phyloP scores from a whole-genome alignment of 2,113 vertebrate genomes.

The Microcebus murinus region DNA sequence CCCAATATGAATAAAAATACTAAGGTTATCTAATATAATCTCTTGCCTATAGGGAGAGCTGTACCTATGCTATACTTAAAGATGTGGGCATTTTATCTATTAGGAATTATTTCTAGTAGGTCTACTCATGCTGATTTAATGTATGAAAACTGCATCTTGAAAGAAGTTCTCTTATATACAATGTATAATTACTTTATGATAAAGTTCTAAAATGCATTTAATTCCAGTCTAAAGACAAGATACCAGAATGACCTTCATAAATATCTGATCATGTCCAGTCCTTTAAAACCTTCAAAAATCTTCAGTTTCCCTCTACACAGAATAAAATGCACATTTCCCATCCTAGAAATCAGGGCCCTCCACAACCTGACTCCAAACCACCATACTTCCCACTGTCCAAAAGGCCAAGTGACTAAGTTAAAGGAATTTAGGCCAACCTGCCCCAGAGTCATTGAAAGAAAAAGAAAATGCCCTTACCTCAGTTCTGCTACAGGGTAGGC shows the following conservation, averaged over 20 bases:
- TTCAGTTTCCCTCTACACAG: neutral
- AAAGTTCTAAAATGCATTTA: neutral
- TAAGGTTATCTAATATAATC: too few species aligned
- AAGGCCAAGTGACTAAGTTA: neutral
- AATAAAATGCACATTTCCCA: neutral
- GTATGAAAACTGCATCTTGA: too few species aligned
- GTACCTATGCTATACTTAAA: neutral
- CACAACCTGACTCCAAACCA: neutral
- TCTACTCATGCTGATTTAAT: neutral
- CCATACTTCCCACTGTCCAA: neutral
- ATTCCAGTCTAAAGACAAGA: neutral
- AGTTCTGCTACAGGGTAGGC: neutral
- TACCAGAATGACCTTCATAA: neutral
- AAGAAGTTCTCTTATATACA: neutral
- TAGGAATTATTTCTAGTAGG: neutral
- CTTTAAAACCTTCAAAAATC: neutral
- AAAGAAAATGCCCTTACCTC: neutral
- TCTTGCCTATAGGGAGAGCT: neutral
- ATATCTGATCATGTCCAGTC: neutral
- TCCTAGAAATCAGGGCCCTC: neutral
- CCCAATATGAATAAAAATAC: neutral
- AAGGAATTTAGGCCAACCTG: neutral
- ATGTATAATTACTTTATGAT: neutral
- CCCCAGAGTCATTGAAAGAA: neutral
- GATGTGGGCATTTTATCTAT: neutral